These are phyloP conservation scores for Narcine bancroftii DNA, from an alignment of 2,113 vertebrate species.

Conservation along the genomic window DNA sequence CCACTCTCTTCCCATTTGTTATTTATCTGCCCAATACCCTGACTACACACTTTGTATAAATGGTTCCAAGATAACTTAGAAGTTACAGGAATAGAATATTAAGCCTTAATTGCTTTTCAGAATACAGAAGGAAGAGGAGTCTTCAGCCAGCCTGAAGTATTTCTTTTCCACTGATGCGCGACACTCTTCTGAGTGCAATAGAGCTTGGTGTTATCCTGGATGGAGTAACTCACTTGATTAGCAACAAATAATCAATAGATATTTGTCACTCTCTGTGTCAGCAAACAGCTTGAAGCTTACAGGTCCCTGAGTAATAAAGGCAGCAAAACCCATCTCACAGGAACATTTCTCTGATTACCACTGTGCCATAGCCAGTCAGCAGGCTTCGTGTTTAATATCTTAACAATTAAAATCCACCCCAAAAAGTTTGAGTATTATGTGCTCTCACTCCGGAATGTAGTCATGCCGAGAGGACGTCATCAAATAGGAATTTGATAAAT, in stretches of 20 bases:
- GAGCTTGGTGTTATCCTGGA: too few species aligned
- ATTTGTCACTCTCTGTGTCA: too few species aligned
- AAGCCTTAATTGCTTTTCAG: background rate
- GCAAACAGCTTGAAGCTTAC: background rate
- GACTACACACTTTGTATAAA: background rate
- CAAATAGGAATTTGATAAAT: background rate
- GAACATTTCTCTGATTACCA: background rate
- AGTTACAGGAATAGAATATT: background rate
- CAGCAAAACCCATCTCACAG: background rate
- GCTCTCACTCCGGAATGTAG: background rate
- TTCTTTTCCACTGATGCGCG: too few species aligned
- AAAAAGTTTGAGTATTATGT: background rate
- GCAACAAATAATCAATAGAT: too few species aligned
- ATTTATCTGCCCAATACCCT: background rate
- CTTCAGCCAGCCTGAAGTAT: background rate
- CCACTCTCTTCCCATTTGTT: too few species aligned
- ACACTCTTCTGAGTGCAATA: too few species aligned
- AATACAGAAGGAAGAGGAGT: background rate
- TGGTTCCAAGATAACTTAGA: background rate
- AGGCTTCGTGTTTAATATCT: background rate
- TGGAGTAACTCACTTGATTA: too few species aligned
- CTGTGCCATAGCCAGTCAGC: background rate
- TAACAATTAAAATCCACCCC: background rate
- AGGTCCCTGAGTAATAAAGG: background rate
- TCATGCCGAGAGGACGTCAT: background rate